Conservation (phyloP, 2,797 vertebrate genomes). For the Lemur catta region DNA sequence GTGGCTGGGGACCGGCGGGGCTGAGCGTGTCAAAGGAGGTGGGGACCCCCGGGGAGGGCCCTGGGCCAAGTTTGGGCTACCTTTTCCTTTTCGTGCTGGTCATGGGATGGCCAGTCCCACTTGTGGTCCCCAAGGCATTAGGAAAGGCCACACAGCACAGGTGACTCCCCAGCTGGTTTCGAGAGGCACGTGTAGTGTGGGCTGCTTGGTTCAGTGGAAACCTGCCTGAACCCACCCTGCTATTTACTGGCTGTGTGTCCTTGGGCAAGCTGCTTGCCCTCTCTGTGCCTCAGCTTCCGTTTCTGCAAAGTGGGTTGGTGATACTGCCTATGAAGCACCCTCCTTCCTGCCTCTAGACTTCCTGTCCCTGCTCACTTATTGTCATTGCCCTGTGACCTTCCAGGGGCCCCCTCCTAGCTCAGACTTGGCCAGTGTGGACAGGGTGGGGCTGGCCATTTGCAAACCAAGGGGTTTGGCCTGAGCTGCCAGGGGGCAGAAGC, state of each 20-base stretch:
- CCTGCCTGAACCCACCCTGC: background rate
- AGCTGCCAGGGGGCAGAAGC: background rate
- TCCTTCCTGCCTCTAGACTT: background rate
- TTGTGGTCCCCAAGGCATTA: background rate
- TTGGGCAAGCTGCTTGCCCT: too few relatives aligned
- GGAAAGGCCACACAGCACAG: background rate
- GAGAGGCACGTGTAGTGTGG: background rate
- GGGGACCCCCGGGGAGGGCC: fast-evolving
- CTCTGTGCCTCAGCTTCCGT: background rate
- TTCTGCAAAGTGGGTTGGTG: fast-evolving
- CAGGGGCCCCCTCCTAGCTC: background rate
- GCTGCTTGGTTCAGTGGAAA: fast-evolving
- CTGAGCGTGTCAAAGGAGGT: fast-evolving
- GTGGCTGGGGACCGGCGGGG: background rate
- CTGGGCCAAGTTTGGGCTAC: background rate
- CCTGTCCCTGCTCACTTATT: background rate
- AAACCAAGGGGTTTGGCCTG: background rate
- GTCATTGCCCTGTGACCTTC: background rate
- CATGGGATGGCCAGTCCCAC: background rate
- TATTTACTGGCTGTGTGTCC: background rate
- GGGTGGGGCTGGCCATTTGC: background rate
- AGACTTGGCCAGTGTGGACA: background rate
- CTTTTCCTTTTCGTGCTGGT: background rate
- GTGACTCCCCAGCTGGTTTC: background rate
- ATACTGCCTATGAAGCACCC: fast-evolving